phyloP scores from a whole-genome alignment of 2,888 invertebrate species.

The Epistrophe grossulariae region DNA sequence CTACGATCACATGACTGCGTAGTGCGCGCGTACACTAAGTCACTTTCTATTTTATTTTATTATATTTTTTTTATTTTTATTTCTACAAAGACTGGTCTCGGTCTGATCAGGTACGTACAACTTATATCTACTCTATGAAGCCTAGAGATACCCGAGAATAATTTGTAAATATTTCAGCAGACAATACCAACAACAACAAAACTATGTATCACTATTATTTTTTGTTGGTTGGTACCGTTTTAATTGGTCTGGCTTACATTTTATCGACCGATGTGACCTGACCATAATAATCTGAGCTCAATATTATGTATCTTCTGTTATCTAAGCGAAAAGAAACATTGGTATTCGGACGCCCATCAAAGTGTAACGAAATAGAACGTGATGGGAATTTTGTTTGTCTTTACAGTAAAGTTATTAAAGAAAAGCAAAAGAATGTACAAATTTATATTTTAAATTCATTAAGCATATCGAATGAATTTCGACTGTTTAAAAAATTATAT shows the following conservation, averaged over 20 bases:
- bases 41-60: constrained; percentile 63
- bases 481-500: constrained; percentile 8
- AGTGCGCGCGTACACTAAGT: constrained; percentile 33
- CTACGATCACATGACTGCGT: constrained; percentile 57
- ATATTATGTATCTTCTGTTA: not conserved
- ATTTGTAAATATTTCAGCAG: constrained; percentile 22
- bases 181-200: constrained; percentile 11
- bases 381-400: constrained; percentile 14
- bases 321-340: constrained; percentile 23
- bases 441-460: constrained; percentile 41
- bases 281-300: constrained; percentile 13
- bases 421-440: not conserved
- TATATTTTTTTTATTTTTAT: constrained; percentile 13
- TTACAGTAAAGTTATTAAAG: not conserved
- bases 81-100: constrained; percentile 10
- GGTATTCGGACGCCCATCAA: constrained; percentile 30
- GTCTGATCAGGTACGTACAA: not conserved
- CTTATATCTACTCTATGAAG: constrained; percentile 9
- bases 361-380: constrained; percentile 37
- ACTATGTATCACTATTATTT: not conserved
- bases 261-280: constrained; percentile 36
- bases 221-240: constrained; percentile 25
- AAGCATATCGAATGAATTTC: constrained; percentile 44
- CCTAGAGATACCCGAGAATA: constrained; percentile 36
- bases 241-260: constrained; percentile 35